phyloP scores from a whole-genome alignment of 2,113 vertebrate species.

The Mustela lutreola region DNA sequence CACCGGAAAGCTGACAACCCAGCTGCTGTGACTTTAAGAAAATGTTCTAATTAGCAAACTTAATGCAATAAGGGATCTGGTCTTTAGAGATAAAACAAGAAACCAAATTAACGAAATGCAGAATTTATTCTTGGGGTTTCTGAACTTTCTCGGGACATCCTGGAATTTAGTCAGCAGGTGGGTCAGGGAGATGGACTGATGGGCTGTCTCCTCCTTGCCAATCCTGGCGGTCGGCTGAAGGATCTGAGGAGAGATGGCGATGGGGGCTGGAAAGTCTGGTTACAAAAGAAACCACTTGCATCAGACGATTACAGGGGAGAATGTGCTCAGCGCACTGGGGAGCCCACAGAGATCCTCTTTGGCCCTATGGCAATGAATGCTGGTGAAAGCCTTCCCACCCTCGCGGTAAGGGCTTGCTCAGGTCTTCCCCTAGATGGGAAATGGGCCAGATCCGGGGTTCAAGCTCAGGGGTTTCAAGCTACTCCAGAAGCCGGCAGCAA shows the following conservation, averaged over 20 bases:
- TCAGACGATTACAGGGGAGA: neutral
- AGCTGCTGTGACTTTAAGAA: neutral
- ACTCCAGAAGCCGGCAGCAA: neutral
- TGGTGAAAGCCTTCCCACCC: neutral
- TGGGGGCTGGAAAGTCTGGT: neutral
- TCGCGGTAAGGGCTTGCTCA: neutral
- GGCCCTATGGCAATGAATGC: neutral
- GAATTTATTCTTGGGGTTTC: neutral
- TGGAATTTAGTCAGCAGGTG: neutral
- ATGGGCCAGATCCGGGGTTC: neutral
- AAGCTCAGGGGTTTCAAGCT: neutral
- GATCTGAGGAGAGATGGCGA: neutral
- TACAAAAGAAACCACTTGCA: neutral
- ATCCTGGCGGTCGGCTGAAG: neutral
- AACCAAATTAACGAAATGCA: constrained; percentile 3
- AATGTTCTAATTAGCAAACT: neutral
- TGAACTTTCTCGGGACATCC: neutral
- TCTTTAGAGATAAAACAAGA: constrained; percentile 40
- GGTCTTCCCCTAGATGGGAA: neutral
- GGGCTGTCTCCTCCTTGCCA: neutral
- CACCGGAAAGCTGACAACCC: neutral
- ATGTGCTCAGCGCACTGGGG: neutral
- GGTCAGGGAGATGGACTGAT: neutral
- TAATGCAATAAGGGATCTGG: neutral
- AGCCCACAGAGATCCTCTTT: neutral